phyloP scores from a whole-genome alignment of 2,797 vertebrate genomes.

The Zenarchopterus dispar region DNA sequence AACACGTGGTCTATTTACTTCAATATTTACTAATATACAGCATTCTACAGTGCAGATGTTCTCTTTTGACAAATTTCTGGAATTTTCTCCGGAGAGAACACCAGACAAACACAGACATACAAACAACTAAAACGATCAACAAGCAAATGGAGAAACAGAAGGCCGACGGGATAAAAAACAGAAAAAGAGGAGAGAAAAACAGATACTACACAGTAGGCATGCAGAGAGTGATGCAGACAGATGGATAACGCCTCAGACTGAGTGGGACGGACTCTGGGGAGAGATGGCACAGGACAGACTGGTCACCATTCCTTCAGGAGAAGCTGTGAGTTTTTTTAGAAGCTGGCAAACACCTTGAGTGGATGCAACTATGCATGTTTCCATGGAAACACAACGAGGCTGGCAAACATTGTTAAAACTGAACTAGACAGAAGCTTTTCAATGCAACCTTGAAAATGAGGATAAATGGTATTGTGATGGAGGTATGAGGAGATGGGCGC shows the following conservation, averaged over 20 bases:
- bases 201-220: neutral
- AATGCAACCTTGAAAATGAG: conserved; percentile 52
- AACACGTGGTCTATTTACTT: neutral
- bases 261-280: conserved; percentile 31
- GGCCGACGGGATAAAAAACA: conserved; percentile 5
- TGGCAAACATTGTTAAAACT: conserved; percentile 51
- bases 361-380: conserved; percentile 57
- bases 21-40: neutral
- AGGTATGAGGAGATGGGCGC: conserved; percentile 22
- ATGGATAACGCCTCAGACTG: conserved; percentile 33
- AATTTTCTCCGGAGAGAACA: neutral
- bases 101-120: conserved; percentile 6
- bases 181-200: neutral
- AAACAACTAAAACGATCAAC: neutral
- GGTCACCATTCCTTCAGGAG: conserved; percentile 43
- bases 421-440: conserved; percentile 38
- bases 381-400: conserved; percentile 70
- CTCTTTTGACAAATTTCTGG: no score
- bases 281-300: conserved; percentile 42
- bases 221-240: conserved; percentile 22
- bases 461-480: conserved; percentile 39
- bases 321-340: conserved; percentile 52
- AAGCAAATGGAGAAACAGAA: conserved; percentile 21
- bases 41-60: no score
- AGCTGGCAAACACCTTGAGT: conserved; percentile 44